A percentile compares a stretch with the other conserved stretches of the same genome.
phyloP scores from a whole-genome alignment of 2,888 invertebrate genomes.

The Caenorhabditis uteleia region DNA sequence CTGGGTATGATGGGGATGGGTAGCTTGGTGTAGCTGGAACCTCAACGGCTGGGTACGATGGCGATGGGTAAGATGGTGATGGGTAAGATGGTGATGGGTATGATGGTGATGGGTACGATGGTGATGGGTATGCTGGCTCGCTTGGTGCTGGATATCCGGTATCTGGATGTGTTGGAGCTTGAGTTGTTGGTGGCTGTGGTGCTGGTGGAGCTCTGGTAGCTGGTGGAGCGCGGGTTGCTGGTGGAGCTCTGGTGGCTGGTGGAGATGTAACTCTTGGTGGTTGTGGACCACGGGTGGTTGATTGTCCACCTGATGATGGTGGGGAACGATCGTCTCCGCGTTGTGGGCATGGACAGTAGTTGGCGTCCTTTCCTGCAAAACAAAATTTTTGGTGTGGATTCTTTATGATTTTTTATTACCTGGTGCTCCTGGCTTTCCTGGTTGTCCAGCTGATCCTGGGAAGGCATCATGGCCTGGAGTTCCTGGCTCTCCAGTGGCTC shows the following conservation, averaged over 20 bases:
- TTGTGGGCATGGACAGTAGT: slow-evolving; percentile 47
- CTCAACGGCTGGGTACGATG: slow-evolving; percentile 18
- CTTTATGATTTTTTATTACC: slow-evolving; percentile 8
- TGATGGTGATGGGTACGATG: slow-evolving; percentile 22
- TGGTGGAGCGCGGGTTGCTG: slow-evolving; percentile 1
- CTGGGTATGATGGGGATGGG: slow-evolving; percentile 21
- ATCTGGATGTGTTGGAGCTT: slow-evolving; percentile 12
- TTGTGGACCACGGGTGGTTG: slow-evolving; percentile 10
- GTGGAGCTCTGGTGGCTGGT: slow-evolving; percentile 11
- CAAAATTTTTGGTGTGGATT: not conserved
- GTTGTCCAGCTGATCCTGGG: slow-evolving; percentile 49
- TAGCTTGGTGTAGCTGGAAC: slow-evolving; percentile 10
- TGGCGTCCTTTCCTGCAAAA: slow-evolving; percentile 42
- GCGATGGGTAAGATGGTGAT: slow-evolving; percentile 16
- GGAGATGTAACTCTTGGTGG: slow-evolving; percentile 12
- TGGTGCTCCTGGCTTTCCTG: slow-evolving; percentile 47
- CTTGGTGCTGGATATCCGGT: slow-evolving; percentile 24
- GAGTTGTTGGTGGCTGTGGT: slow-evolving; percentile 12
- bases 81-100: slow-evolving; percentile 8
- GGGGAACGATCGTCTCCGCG: slow-evolving; percentile 26
- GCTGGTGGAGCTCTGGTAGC: slow-evolving; percentile 13
- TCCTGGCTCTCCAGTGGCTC: slow-evolving; percentile 48
- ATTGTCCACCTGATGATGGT: slow-evolving; percentile 8
- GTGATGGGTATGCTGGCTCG: slow-evolving; percentile 25
- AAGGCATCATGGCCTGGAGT: slow-evolving; percentile 45